Evolutionary conservation across 2,113 vertebrate species (phyloP), one percentile per base, ranked within the genome.

Genomic region (Dipodomys spectabilis): DNA sequence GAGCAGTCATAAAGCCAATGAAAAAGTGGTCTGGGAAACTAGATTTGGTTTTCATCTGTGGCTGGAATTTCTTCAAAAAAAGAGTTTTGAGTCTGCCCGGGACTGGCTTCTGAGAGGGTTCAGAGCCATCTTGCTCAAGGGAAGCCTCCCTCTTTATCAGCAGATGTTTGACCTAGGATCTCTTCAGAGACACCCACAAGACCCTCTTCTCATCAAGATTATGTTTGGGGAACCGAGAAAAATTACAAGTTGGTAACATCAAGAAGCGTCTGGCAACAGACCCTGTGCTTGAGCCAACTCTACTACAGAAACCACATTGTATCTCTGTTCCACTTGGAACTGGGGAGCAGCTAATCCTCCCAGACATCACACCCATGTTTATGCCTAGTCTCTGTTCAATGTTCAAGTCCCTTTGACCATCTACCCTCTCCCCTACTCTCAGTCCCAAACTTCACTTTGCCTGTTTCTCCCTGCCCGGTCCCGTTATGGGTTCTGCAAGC

Each of bases 311-410:
- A 68, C 44, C 62, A 86, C 84, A 62, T 27, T 86, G 69, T 72
- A 82, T 89, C 94, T 97, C 90, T 96, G 78, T 82, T 85, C 94
- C 7, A 95, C 73, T 97, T 95, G 96, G 96, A 95, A 84, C 27
- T 23, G 35, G 57, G 62, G 39, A 81, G 35, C 60, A 68, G 71
- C n/a, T 94, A 81, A 92, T 94, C 84, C 82, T 82, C 67, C 30
- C 87, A 92, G 90, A 69, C 81, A 69, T 95, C 77, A 82, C 44
- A 30, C 28, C 32, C 90, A 30, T 93, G 49, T 93, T 96, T 92
- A 72, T 83, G 32, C 87, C 82, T 39, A 49, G 49, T 30, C 22
- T 57, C 49, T 89, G 86, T 39, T 60, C 32, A 23, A 7, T 23
- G 22, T 71, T 80, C 45, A 90, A 93, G 72, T 85, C 69, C 93